Evolutionary conservation across 2,797 vertebrate genomes (phyloP), one percentile per base, ranked within the genome.

Genomic region (Gymnodraco acuticeps): DNA sequence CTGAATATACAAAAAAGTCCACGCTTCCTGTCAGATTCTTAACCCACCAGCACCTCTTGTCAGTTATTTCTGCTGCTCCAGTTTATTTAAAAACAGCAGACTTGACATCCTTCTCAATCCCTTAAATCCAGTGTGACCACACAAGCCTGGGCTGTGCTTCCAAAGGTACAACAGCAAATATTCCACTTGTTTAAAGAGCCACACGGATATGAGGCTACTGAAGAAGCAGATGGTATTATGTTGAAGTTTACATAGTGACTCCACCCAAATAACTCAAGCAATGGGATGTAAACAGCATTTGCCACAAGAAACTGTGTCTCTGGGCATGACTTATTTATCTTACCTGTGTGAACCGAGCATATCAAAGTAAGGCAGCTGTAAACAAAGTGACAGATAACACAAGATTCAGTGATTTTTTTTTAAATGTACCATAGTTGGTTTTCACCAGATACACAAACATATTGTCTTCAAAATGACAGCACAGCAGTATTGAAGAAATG

Each of bases 401-500:
- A 60, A 46, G 16, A 60, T 61, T 64, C 9, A 55, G 12, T 58
- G 45, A 69, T 17, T 10, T 20, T 10, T 70, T 66, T 77, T 80
- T 71, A 70, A 85, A 90, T 86, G 80, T 85, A 85, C 65, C 78
- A 90, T 89, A 83, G 68, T 81, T 73, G 50, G 77, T 82, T 88
- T 78, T 90, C 83, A 91, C 52, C 48, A 81, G 66, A 78, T 31
- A 13, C 59, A 88, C 67, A 86, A 82, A 89, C 80, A 82, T 66
- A 87, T 11, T 45, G 20, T 61, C n/a, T 27, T 67, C 31, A 60
- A 4, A 64, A 14, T 50, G 14, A 72, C 27, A 8, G 11, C 41
- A 63, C 41, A 48, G 6, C 55, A 65, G 58, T 76, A 33, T 79
- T 43, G 64, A 9, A 59, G 31, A 59, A 62, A 62, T 13, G 0